Evolutionary conservation across 2,113 vertebrate genomes (phyloP).

Genomic region (Calidris pygmaea): DNA sequence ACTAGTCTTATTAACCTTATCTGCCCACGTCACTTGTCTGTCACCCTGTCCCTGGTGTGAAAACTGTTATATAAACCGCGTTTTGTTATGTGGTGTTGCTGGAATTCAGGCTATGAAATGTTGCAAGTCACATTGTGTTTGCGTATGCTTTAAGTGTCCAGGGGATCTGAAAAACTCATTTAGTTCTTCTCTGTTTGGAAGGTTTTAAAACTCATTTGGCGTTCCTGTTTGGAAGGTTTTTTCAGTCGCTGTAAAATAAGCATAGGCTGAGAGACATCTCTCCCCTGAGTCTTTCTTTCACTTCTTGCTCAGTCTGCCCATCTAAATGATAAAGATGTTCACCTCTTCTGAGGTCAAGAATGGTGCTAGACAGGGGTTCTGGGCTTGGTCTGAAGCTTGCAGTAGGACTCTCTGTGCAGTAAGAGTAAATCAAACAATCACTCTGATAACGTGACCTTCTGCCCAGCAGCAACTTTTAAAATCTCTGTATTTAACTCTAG

Average conservation of each 20-base stretch:
- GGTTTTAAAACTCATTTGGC: slow-evolving; percentile 38
- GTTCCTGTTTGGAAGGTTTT: slow-evolving; percentile 26
- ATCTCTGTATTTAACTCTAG: not conserved
- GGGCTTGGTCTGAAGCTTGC: not conserved
- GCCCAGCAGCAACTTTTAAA: not conserved
- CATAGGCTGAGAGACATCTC: not conserved
- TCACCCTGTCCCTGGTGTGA: not conserved
- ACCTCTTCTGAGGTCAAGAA: not conserved
- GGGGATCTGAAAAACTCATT: slow-evolving; percentile 67
- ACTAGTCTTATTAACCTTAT: not conserved
- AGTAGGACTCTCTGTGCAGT: not conserved
- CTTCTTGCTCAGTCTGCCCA: not conserved
- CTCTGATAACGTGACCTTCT: not conserved
- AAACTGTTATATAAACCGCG: not conserved
- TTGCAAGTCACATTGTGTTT: not conserved
- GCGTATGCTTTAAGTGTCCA: not conserved
- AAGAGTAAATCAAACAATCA: not conserved
- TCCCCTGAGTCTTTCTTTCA: not conserved
- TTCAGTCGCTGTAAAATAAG: slow-evolving; percentile 31
- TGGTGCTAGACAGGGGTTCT: not conserved
- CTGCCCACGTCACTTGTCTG: not conserved
- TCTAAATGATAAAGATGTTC: not conserved
- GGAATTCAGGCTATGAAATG: not conserved
- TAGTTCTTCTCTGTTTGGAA: slow-evolving; percentile 31
- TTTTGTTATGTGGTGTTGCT: not conserved